phyloP scores from a whole-genome alignment of 2,888 invertebrate species.

The Heterodera filipjevi region DNA sequence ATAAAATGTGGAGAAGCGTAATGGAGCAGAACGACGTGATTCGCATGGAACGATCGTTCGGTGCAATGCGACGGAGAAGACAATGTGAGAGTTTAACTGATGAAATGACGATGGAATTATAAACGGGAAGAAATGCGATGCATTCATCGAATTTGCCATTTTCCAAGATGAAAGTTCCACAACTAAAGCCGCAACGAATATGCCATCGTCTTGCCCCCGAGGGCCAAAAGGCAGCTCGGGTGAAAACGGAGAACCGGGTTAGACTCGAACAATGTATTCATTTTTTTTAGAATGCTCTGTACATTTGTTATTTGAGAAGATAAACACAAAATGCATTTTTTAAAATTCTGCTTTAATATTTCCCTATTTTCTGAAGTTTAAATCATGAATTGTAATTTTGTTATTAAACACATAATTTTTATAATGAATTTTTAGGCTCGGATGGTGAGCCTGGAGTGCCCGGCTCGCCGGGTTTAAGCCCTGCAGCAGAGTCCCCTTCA shows the following conservation, averaged over 20 bases:
- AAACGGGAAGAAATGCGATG: no score
- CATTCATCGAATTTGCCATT: background rate
- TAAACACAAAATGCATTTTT: no score
- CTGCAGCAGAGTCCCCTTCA: background rate
- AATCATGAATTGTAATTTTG: no score
- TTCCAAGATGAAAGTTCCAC: background rate
- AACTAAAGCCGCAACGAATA: slow-evolving; percentile 35
- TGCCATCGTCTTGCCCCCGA: slow-evolving; percentile 38
- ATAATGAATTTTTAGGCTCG: no score
- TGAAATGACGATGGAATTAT: no score
- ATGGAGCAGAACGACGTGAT: slow-evolving; percentile 21
- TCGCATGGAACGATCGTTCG: background rate
- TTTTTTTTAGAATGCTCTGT: no score
- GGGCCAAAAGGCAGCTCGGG: slow-evolving; percentile 46
- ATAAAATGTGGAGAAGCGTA: slow-evolving; percentile 23
- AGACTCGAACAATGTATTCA: background rate
- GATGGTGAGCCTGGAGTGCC: background rate
- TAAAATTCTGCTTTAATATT: no score
- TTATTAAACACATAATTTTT: no score
- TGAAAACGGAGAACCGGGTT: background rate
- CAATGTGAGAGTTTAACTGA: slow-evolving; percentile 16
- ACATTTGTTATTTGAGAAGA: no score
- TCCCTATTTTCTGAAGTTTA: no score
- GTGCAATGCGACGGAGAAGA: slow-evolving; percentile 10
- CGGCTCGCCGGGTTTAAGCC: background rate